phyloP scores from a whole-genome alignment of 2,888 invertebrate species.

The Tetramorium bicarinatum region DNA sequence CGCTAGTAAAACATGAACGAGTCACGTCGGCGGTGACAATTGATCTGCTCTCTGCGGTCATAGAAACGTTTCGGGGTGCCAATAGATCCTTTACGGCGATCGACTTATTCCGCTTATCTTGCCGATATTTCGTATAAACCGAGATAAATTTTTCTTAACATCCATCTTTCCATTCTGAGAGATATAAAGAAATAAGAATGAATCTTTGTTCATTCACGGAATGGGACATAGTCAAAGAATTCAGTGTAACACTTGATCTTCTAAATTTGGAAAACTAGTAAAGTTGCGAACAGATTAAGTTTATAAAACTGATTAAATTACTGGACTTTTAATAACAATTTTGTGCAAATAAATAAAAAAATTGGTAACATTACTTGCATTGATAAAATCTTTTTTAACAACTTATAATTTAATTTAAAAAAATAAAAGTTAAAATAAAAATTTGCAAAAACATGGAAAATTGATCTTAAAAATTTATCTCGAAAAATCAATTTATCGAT shows the following conservation, averaged over 20 bases:
- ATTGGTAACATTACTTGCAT: conserved; percentile 3
- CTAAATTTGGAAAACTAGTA: neutral
- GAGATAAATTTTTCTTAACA: conserved; percentile 8
- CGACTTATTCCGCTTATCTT: conserved; percentile 53
- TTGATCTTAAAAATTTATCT: neutral
- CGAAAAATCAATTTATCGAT: neutral
- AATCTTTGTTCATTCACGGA: neutral
- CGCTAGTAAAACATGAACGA: conserved; percentile 81
- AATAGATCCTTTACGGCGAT: conserved; percentile 64
- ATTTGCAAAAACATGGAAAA: neutral
- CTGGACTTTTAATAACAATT: neutral
- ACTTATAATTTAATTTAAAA: neutral
- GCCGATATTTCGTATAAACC: conserved; percentile 60
- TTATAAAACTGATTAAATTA: neutral
- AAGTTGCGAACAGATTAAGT: neutral
- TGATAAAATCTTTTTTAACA: neutral
- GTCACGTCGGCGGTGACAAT: conserved; percentile 80
- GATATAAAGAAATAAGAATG: neutral
- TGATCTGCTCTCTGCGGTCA: conserved; percentile 74
- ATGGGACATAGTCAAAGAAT: neutral
- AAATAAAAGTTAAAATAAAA: neutral
- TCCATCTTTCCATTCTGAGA: neutral
- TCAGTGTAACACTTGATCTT: neutral
- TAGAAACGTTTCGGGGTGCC: conserved; percentile 59
- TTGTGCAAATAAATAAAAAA: neutral